A percentile compares a stretch with the other conserved stretches of the same genome.
Conservation (phyloP, 2,113 vertebrate genomes). For the Malurus alboscapulatus region DNA sequence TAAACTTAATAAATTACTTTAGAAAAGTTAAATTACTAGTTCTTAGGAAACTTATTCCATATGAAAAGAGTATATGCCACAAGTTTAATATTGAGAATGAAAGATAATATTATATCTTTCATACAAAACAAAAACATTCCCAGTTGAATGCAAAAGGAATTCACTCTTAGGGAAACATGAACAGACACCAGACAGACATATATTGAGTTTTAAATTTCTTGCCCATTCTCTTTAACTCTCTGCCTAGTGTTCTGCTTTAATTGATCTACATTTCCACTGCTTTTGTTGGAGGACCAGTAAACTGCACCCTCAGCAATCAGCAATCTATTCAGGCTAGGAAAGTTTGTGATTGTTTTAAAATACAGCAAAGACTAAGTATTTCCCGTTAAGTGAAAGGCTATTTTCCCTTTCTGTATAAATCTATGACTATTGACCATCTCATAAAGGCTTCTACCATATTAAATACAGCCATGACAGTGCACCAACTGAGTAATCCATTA, state of each 20-base stretch:
- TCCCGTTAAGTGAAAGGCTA: neutral
- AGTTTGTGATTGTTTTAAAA: conserved; percentile 34
- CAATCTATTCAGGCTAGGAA: neutral
- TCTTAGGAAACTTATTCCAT: neutral
- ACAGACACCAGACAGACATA: neutral
- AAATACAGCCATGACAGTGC: neutral
- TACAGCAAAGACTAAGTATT: conserved; percentile 15
- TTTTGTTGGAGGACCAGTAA: neutral
- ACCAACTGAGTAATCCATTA: conserved; percentile 22
- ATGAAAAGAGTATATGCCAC: neutral
- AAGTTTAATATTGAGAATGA: neutral
- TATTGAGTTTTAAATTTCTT: neutral
- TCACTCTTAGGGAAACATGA: neutral
- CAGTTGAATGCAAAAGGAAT: neutral
- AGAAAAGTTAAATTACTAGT: neutral
- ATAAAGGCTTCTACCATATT: conserved; percentile 46
- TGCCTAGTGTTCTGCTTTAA: neutral
- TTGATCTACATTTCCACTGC: neutral
- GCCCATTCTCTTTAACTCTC: neutral
- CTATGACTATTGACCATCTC: conserved; percentile 31
- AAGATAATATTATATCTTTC: neutral
- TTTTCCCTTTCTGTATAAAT: conserved; percentile 50
- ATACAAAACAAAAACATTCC: neutral
- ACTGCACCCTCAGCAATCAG: neutral
- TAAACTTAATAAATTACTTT: neutral